These are phyloP conservation scores for Coenonympha glycerion DNA, from an alignment of 2,888 invertebrate genomes.

Conservation along the genomic window DNA sequence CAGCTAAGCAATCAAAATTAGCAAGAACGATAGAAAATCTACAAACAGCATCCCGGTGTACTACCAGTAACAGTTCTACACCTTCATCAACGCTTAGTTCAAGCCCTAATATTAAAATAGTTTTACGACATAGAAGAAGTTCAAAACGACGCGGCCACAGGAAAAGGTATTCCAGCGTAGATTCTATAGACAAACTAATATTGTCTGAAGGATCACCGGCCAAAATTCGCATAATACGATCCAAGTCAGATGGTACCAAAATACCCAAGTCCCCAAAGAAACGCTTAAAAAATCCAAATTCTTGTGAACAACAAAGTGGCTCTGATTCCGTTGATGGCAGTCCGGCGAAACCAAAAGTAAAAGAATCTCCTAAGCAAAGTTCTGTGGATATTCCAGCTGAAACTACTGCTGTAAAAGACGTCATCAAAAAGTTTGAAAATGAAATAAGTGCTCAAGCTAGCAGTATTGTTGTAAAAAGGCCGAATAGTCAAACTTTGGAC, in stretches of 20 bases:
- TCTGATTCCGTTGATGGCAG: slow-evolving; percentile 63
- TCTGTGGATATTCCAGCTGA: slow-evolving; percentile 37
- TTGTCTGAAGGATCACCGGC: slow-evolving; percentile 44
- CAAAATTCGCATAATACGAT: slow-evolving; percentile 59
- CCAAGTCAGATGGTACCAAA: slow-evolving; percentile 68
- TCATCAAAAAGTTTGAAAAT: slow-evolving; percentile 70
- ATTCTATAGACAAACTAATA: slow-evolving; percentile 62
- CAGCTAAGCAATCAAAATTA: slow-evolving; percentile 74
- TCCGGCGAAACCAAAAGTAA: slow-evolving; percentile 40
- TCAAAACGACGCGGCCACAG: slow-evolving; percentile 67
- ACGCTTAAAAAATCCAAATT: slow-evolving; percentile 53
- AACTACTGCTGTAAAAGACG: slow-evolving; percentile 55
- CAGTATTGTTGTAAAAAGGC: slow-evolving; percentile 55
- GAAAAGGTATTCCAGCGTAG: slow-evolving; percentile 70
- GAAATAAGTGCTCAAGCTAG: slow-evolving; percentile 61
- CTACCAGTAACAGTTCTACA: slow-evolving; percentile 62
- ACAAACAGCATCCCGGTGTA: slow-evolving; percentile 46
- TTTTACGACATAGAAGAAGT: slow-evolving; percentile 58
- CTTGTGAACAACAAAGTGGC: slow-evolving; percentile 56
- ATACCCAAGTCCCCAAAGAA: slow-evolving; percentile 63
- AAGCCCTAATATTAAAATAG: slow-evolving; percentile 70
- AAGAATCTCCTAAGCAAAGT: slow-evolving; percentile 27
- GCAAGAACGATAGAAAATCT: slow-evolving; percentile 70
- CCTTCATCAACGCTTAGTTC: slow-evolving; percentile 66
- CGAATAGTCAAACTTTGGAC: slow-evolving; percentile 42